Base-by-base conservation (phyloP, 1,140 invertebrate genomes). In the Pseudomyrmex gracilis region DNA sequence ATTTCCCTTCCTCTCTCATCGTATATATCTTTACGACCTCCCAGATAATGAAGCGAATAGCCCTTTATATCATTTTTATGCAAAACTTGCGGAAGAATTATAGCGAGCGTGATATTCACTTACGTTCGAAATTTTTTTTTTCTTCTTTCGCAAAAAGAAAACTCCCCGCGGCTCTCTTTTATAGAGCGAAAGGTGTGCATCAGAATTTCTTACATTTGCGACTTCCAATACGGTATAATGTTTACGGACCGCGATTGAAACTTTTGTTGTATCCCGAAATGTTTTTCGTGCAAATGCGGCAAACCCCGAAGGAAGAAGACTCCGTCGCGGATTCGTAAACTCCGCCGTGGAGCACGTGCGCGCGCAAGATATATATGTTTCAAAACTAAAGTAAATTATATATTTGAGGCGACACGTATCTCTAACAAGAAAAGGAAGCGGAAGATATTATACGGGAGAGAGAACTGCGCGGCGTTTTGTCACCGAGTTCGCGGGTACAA, bases 341-440 rank as follows among this genome's bases (percentile, higher is more conserved):
- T 60, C 15, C 12, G 45, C 63, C 34, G 34, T 63, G 47, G 7
- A 84, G 64, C 66, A 47, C 71, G 45, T 64, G 53, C 34, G 63
- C 8, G 13, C 10, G 47, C 20, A 45, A 17, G 55, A 34, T 34
- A 73, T 34, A 73, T 57, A 87, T 87, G 76, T 84, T 87, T 70
- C 73, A 78, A 34, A 87, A 87, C 86, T 73, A 87, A 78, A 84
- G 51, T 73, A 84, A 73, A 82, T 87, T 87, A 87, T 82, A 85
- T 86, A 87, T 87, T 84, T 74, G 80, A 77, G 47, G 20, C 66
- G 66, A 73, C 61, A 74, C 70, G 78, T 74, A 74, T 88, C 82
- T 85, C 55, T 84, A 60, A 77, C 58, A 87, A 87, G 58, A 82
- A 84, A 58, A 83, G 82, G 60, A 63, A 86, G 63, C 76, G 83